Evolutionary conservation across 2,888 invertebrate genomes (phyloP).

Genomic region (Acleris sparsana): DNA sequence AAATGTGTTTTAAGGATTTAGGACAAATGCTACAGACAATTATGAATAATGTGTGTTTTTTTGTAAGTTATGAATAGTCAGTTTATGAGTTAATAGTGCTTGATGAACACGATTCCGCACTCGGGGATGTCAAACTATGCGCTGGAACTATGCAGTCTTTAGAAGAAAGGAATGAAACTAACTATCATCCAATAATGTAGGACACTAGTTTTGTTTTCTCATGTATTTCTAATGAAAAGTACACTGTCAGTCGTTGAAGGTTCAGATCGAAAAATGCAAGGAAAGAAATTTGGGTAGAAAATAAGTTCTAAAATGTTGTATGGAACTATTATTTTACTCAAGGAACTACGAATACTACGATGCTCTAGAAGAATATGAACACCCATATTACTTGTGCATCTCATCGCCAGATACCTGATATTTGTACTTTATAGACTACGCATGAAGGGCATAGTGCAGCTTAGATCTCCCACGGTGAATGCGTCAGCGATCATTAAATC

Average conservation of each 20-base stretch:
- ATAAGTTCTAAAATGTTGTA: neutral
- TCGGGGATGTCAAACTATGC: neutral
- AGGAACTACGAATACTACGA: slow-evolving; percentile 18
- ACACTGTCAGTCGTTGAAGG: slow-evolving; percentile 3
- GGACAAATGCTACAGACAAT: neutral
- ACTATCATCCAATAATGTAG: neutral
- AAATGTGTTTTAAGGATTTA: neutral
- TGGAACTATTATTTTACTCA: slow-evolving; percentile 12
- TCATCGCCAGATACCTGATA: slow-evolving; percentile 61
- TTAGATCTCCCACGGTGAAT: slow-evolving; percentile 75
- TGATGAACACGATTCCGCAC: neutral
- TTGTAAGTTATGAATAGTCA: slow-evolving; percentile 1
- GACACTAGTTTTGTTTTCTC: too few species aligned
- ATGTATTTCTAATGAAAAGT: neutral
- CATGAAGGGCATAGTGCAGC: slow-evolving; percentile 78
- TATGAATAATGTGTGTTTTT: neutral
- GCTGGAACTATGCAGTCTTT: neutral
- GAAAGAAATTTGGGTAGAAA: neutral
- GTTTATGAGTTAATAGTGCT: neutral
- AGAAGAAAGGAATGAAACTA: neutral
- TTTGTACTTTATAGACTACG: slow-evolving; percentile 75
- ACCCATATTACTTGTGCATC: slow-evolving; percentile 17
- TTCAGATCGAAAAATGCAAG: slow-evolving; percentile 16
- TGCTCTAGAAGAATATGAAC: slow-evolving; percentile 7
- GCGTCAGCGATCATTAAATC: slow-evolving; percentile 80